A percentile compares a stretch with the other conserved stretches of the same genome.
Evolutionary conservation across 2,888 invertebrate genomes (phyloP).

Genomic region (Meteorus colon): DNA sequence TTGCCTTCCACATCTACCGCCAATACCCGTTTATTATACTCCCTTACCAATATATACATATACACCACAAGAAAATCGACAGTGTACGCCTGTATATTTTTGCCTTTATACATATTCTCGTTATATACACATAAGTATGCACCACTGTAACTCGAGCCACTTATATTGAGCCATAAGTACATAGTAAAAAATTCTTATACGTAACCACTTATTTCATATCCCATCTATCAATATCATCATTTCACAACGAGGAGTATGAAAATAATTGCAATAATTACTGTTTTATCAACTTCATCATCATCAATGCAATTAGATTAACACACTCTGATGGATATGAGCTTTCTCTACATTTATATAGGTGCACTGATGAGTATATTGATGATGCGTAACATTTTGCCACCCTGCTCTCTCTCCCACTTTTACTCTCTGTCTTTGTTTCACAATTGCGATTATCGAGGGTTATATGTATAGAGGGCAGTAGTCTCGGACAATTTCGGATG

Average conservation of each 20-base stretch:
- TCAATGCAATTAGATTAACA: no score
- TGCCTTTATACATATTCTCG: slow-evolving; percentile 1
- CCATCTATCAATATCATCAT: no score
- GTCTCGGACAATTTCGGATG: slow-evolving; percentile 27
- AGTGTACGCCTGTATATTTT: slow-evolving; percentile 26
- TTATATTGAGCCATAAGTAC: neutral
- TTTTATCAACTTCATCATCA: no score
- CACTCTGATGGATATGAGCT: no score
- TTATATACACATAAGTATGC: slow-evolving; percentile 13
- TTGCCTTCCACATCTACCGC: slow-evolving; percentile 46
- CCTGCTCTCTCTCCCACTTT: no score
- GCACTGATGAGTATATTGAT: neutral
- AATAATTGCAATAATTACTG: no score
- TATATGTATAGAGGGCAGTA: neutral
- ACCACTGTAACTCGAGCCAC: neutral
- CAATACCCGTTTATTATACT: slow-evolving; percentile 54
- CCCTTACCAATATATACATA: neutral
- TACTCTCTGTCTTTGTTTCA: neutral
- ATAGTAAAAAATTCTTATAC: neutral
- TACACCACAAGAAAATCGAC: slow-evolving; percentile 35
- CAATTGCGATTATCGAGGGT: slow-evolving; percentile 17
- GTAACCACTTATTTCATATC: no score
- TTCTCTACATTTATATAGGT: neutral
- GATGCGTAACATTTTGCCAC: slow-evolving; percentile 14
- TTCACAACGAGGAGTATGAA: no score